phyloP scores from a whole-genome alignment of 2,888 invertebrate genomes.

The Diplolepis rosae region DNA sequence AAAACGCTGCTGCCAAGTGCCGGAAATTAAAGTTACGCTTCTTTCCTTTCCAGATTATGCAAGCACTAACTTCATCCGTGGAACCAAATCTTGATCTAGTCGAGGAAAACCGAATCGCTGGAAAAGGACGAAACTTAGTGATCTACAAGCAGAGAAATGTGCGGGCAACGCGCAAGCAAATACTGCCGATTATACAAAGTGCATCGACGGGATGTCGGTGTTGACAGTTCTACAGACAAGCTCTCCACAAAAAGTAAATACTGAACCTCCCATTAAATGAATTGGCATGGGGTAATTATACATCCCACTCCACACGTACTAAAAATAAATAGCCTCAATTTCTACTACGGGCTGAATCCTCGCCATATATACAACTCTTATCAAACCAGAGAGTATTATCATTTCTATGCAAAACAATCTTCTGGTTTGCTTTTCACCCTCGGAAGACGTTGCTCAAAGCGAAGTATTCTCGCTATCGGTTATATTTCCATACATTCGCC shows the following conservation, averaged over 20 bases:
- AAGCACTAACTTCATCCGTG: conserved; percentile 53
- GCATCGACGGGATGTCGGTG: conserved; percentile 59
- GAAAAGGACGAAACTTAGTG: conserved; percentile 51
- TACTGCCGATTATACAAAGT: conserved; percentile 79
- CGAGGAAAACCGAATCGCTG: conserved; percentile 46
- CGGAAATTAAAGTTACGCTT: conserved; percentile 53
- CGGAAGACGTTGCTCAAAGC: conserved; percentile 9
- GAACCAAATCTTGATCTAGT: conserved; percentile 58
- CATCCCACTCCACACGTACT: conserved; percentile 27
- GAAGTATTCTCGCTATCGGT: conserved; percentile 15
- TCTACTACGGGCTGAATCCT: background rate
- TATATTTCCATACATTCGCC: conserved; percentile 23
- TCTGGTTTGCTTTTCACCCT: conserved; percentile 11
- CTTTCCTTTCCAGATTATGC: conserved; percentile 55
- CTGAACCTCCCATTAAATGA: conserved; percentile 46
- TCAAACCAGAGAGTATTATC: background rate
- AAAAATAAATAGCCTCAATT: conserved; percentile 15
- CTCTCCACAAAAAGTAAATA: conserved; percentile 41
- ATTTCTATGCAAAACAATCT: conserved; percentile 20
- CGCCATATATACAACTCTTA: background rate
- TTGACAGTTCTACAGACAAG: conserved; percentile 48
- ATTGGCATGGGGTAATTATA: conserved; percentile 50
- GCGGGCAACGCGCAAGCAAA: conserved; percentile 81
- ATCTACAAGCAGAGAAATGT: conserved; percentile 79
- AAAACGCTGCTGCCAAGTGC: conserved; percentile 38